Base-by-base conservation (phyloP, 1,140 invertebrate species). In the Zophobas atratus region DNA sequence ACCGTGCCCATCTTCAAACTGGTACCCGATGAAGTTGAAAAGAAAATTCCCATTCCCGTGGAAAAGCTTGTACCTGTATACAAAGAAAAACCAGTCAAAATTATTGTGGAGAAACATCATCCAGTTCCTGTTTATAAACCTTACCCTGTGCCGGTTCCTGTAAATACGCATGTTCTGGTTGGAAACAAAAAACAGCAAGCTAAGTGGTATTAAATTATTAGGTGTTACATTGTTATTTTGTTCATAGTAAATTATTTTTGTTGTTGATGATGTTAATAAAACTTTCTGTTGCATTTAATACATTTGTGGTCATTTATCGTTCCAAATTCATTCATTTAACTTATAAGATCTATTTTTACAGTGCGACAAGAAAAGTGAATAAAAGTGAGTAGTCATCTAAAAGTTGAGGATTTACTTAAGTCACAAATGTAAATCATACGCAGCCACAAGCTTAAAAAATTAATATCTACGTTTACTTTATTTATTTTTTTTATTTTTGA, bases 141-240 rank as follows among this genome's bases (percentile, higher is more conserved):
- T 32, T 94, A 94, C 85, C 91, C 93, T 49, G 93, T 94, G 75
- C 93, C 93, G 80, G 91, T 93, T n/a, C 93, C 93, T 4, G 92
- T 94, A 70, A 94, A 94, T 88, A 94, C 94, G 85, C 93, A 94
- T 86, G 90, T 94, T 79, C 93, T 73, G 49, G 8, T 73, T 0
- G 33, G 46, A 35, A 70, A 70, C 6, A 36, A 51, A 48, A 55
- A 56, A 55, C 33, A 55, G 6, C 1, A 6, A 34, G 46, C 8
- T 34, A 67, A 48, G 1, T 67, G 60, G 60, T 67, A 67, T n/a
- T 67, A 20, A 51, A 51, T 4, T 51, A 51, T 20, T 51, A 51
- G 20, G 20, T 51, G 49, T 51, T 51, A 51, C 6, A 20, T 51
- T 20, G 49, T 51, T 51, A 51, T 51, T 6, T 6, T 20, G 20